A percentile compares a stretch with the other conserved stretches of the same genome.
These are phyloP conservation scores for Uria aalge DNA, from an alignment of 2,113 vertebrate species.

Conservation along the genomic window DNA sequence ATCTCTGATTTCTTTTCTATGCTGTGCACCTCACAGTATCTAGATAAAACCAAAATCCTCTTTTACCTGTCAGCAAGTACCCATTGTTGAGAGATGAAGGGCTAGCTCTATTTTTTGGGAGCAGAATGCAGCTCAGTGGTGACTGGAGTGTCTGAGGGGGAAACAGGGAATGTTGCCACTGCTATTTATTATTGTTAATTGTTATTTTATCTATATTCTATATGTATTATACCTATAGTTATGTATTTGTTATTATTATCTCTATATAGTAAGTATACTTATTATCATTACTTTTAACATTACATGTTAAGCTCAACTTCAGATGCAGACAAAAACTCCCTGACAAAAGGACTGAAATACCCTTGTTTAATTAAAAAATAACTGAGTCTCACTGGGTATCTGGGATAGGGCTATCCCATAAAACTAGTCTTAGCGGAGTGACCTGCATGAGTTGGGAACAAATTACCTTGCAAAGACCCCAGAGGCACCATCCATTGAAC, in stretches of 20 bases:
- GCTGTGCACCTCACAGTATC: not conserved
- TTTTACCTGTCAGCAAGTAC: not conserved
- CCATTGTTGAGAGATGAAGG: slow-evolving; percentile 5
- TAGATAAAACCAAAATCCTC: slow-evolving; percentile 12
- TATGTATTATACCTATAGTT: not conserved
- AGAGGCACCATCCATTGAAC: not conserved
- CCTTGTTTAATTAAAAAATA: not conserved
- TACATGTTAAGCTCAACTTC: not conserved
- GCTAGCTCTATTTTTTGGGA: not conserved
- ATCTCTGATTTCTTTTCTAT: not conserved
- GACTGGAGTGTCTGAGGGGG: not conserved
- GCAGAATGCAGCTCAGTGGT: not conserved
- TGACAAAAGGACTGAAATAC: not conserved
- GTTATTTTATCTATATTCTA: not conserved
- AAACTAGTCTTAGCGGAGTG: not conserved
- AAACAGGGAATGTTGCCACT: not conserved
- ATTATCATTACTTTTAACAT: not conserved
- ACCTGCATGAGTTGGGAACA: not conserved
- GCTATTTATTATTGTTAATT: not conserved
- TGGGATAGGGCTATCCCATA: not conserved
- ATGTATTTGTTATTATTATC: not conserved
- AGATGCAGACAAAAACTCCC: not conserved
- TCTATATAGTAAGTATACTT: not conserved
- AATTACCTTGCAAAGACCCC: not conserved
- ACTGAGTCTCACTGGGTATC: not conserved